Percentiles rank a stretch among this genome's conserved stretches.
These are phyloP conservation scores for Papilio dardanus DNA, from an alignment of 1,140 invertebrate genomes.

Conservation along the genomic window DNA sequence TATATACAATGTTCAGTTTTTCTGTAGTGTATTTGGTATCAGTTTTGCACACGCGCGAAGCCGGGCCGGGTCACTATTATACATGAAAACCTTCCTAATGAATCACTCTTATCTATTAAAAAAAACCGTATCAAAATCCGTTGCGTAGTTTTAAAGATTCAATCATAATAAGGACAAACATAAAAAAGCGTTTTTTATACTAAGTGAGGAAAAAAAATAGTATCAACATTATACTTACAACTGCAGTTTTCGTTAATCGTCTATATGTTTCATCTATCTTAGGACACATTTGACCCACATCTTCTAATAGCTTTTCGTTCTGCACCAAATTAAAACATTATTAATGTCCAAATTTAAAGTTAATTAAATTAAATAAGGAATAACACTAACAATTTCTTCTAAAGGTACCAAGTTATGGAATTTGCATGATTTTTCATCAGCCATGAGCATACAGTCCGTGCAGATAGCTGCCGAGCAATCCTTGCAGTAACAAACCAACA, in stretches of 20 bases:
- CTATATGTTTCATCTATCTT: constrained; percentile 69
- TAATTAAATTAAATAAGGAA: neutral
- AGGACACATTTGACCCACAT: constrained; percentile 57
- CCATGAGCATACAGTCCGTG: constrained; percentile 73
- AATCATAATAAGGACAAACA: too few species aligned
- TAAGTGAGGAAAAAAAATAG: neutral
- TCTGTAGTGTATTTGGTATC: too few species aligned
- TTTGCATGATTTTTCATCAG: constrained; percentile 71
- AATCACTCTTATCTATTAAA: too few species aligned
- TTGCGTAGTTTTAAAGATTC: too few species aligned
- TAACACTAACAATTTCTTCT: constrained; percentile 64
- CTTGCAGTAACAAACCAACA: constrained; percentile 72
- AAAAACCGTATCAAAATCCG: too few species aligned
- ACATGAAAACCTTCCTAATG: too few species aligned
- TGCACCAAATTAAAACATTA: constrained; percentile 46
- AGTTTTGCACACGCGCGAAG: too few species aligned
- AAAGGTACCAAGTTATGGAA: constrained; percentile 67
- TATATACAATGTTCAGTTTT: too few species aligned
- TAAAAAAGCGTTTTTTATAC: too few species aligned
- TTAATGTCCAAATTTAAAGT: neutral
- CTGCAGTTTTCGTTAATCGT: constrained; percentile 72
- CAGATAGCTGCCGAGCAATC: constrained; percentile 71
- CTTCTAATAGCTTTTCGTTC: constrained; percentile 62
- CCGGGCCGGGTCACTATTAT: too few species aligned
- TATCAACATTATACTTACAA: constrained; percentile 56